Percentiles rank a stretch among this genome's conserved stretches.
Evolutionary conservation across 1,140 invertebrate species (phyloP).

Genomic region (Nasonia giraulti): DNA sequence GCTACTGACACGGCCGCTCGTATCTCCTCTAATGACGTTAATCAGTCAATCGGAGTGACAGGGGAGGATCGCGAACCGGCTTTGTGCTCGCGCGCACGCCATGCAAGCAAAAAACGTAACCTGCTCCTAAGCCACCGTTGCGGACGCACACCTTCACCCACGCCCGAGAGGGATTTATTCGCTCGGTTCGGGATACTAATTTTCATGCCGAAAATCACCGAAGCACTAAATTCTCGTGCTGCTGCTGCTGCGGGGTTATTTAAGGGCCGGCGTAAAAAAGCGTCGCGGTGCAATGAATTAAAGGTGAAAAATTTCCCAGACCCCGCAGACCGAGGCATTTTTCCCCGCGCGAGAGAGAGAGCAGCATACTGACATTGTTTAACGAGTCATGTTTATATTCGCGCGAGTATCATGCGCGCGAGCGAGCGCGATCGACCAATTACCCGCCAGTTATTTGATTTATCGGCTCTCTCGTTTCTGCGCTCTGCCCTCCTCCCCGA

Average conservation of each 20-base stretch:
- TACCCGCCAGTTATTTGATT: constrained; percentile 51
- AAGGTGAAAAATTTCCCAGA: constrained; percentile 27
- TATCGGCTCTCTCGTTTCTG: constrained; percentile 47
- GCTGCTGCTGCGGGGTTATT: neutral
- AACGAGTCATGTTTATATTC: constrained; percentile 46
- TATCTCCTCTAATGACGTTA: constrained; percentile 58
- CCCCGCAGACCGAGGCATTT: neutral
- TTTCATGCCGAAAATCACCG: neutral
- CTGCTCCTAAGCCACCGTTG: neutral
- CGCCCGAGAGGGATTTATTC: neutral
- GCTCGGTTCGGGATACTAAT: neutral
- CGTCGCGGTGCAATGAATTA: neutral
- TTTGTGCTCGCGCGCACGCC: neutral
- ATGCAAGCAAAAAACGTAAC: constrained; percentile 5
- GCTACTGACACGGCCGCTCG: constrained; percentile 1
- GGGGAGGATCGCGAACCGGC: constrained; percentile 4
- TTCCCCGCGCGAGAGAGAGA: neutral
- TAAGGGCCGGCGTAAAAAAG: neutral
- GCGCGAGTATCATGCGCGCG: constrained; percentile 24
- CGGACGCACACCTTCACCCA: neutral
- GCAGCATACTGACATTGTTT: constrained; percentile 33
- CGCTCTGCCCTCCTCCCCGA: neutral
- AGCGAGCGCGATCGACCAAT: constrained; percentile 47
- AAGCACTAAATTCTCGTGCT: constrained; percentile 3
- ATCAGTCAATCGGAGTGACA: constrained; percentile 62